Evolutionary conservation across 1,140 invertebrate genomes (phyloP), one percentile per base, ranked within the genome.

Genomic region (Neodiprion virginianus): DNA sequence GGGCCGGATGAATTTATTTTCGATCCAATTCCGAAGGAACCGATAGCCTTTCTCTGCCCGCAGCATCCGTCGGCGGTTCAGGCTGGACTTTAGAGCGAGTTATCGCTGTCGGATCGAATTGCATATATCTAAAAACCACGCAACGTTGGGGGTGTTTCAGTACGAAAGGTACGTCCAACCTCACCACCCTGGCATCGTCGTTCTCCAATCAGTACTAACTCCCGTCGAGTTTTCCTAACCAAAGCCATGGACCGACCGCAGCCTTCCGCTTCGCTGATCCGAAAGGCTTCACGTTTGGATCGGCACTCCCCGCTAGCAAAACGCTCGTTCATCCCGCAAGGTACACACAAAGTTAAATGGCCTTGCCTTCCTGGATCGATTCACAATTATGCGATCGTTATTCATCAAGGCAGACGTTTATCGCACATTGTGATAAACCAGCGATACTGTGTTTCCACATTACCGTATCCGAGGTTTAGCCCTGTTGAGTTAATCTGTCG

Each of bases 321-420:
- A 61, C 53, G 53, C n/a, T 14, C 53, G 53, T 12, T 61, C 11
- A 61, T 61, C n/a, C 53, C 53, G 53, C 11, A 61, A 61, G 3
- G 53, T 61, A 61, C 53, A 61, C n/a, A 61, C 53, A 61, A 61
- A 61, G 53, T 61, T 61, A 61, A 61, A 61, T 61, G 53, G 53
- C 53, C 8, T 61, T 40, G 28, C 28, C 8, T 61, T 14, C 7
- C 8, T 61, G 53, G 53, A 61, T 61, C 53, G 53, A 61, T 61
- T 61, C n/a, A 17, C n/a, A 61, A 61, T 61, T 61, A 12, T 61
- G n/a, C 11, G 8, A 17, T 61, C 53, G 53, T 61, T 61, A 61
- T 61, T 61, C 53, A 61, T 61, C 8, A 61, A 12, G 53, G 11
- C 53, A 61, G 53, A 9, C 8, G 11, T 61, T 61, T 12, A 61